phyloP scores from a whole-genome alignment of 2,113 vertebrate species.

The Hyaena hyaena region DNA sequence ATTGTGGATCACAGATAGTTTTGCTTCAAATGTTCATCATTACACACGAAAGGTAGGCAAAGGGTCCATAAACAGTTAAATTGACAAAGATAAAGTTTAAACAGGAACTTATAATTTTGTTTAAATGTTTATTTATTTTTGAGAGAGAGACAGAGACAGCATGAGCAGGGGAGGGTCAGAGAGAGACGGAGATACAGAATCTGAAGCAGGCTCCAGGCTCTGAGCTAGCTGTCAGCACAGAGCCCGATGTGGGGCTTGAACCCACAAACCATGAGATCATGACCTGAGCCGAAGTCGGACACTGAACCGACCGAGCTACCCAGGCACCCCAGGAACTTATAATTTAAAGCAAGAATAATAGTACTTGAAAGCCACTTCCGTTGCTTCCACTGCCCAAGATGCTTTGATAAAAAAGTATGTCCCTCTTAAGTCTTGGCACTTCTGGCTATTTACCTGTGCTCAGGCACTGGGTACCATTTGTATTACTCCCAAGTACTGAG shows the following conservation, averaged over 20 bases:
- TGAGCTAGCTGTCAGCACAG: no score
- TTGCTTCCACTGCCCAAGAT: not conserved
- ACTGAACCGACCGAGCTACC: no score
- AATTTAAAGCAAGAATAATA: not conserved
- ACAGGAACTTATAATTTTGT: not conserved
- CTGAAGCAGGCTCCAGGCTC: no score
- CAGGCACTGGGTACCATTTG: not conserved
- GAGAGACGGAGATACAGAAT: no score
- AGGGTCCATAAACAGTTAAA: not conserved
- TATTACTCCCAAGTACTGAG: not conserved
- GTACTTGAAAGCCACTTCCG: not conserved
- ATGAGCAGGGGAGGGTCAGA: no score
- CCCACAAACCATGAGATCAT: no score
- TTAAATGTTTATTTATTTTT: no score
- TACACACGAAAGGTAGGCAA: not conserved
- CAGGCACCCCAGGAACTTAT: not conserved
- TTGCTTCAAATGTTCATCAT: not conserved
- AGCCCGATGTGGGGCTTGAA: no score
- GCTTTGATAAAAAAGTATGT: not conserved
- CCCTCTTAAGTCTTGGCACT: not conserved
- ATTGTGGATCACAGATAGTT: not conserved
- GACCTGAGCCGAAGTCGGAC: no score
- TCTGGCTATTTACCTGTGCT: accelerated
- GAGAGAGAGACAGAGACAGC: no score
- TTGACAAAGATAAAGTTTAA: not conserved